These are phyloP conservation scores for Eupsilia transversa DNA, from an alignment of 2,888 invertebrate genomes.

Conservation along the genomic window DNA sequence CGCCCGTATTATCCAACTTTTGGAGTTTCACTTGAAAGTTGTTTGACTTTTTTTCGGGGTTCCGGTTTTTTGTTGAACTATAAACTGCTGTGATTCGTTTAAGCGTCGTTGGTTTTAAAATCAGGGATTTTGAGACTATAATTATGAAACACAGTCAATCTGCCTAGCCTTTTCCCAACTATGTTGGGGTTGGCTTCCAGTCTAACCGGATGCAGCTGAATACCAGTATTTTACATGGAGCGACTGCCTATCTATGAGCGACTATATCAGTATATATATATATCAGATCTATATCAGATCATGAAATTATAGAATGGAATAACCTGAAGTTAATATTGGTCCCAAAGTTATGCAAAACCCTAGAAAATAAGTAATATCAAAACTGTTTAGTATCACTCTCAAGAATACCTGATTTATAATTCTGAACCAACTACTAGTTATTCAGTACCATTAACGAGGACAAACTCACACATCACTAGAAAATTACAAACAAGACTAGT, in stretches of 20 bases:
- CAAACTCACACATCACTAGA: neutral
- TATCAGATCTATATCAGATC: no score
- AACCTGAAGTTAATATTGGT: neutral
- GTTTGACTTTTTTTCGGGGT: slow-evolving; percentile 42
- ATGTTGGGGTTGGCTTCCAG: no score
- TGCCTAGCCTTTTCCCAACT: no score
- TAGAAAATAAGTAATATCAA: neutral
- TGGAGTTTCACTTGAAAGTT: slow-evolving; percentile 41
- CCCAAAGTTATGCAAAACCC: neutral
- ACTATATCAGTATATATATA: no score
- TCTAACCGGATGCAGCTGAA: no score
- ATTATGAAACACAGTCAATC: no score
- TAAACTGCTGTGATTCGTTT: slow-evolving; percentile 11
- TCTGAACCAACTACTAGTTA: neutral
- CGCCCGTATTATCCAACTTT: slow-evolving; percentile 63
- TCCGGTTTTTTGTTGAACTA: slow-evolving; percentile 15
- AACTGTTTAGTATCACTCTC: neutral
- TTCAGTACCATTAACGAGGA: neutral
- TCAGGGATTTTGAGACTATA: neutral
- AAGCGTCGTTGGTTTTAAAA: neutral
- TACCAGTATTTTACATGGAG: no score
- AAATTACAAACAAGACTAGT: slow-evolving; percentile 9
- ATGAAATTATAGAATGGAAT: neutral
- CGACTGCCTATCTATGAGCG: no score
- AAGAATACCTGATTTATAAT: neutral